Evolutionary conservation across 2,888 invertebrate genomes (phyloP), one percentile per base, ranked within the genome.

Genomic region (Drosophila peninsularis): DNA sequence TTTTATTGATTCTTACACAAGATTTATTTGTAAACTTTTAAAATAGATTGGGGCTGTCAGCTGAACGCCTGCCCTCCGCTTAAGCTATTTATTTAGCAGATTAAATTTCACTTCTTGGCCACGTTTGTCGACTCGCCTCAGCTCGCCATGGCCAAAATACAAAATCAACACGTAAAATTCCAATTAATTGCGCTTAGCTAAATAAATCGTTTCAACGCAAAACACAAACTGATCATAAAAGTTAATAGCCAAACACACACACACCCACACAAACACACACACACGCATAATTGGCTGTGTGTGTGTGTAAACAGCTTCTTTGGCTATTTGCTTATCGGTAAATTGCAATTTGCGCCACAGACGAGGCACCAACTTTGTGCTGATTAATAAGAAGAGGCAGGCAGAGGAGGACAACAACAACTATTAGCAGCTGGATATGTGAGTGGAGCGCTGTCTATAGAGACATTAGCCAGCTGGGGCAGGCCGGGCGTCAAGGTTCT

Each of bases 81-180:
- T 42, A 41, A 21, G 1, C 14, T 32, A 27, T 53, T 68, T 37
- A 32, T 21, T 17, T 4, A 24, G 17, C 44, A 34, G 52, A 37
- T 56, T 30, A 41, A 53, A 34, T 30, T 17, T 11, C 42, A 58
- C 34, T 61, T 39, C 56, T 17, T 24, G 24, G 24, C n/a, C n/a
- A n/a, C n/a, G n/a, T n/a, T n/a, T n/a, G n/a, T 24, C 14, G 39
- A 42, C 9, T 27, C 49, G 27, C 53, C 47, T 62, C 58, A 56
- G 45, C 57, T 64, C 21, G 41, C 53, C 17, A 41, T 62, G 57
- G 63, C 36, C 32, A 14, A 55, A 61, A 34, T 62, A 62, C 60
- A 80, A 89, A 90, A 88, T 88, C 90, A 86, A 86, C 90, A 86
- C 90, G 85, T 90, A 86, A 90, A 86, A 90, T 80, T 86, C 87